phyloP scores from a whole-genome alignment of 1,140 invertebrate species.

The Heliconius eleuchia region DNA sequence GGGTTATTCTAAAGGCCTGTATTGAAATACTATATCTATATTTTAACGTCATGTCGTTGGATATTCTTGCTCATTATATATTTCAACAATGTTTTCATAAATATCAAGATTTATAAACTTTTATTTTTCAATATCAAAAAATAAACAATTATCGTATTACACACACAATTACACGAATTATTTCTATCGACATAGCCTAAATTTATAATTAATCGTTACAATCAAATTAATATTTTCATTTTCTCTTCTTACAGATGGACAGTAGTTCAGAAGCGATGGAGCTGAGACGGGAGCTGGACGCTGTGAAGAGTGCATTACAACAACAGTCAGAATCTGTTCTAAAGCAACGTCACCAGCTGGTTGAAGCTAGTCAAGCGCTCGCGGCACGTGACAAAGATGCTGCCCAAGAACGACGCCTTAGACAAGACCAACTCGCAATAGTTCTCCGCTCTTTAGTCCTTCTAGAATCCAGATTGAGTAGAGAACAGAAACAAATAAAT shows the following conservation, averaged over 20 bases:
- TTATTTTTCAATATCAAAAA: too few relatives aligned
- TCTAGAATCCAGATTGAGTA: slow-evolving; percentile 86
- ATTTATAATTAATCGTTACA: background rate
- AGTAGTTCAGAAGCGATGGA: slow-evolving; percentile 81
- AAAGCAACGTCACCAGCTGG: slow-evolving; percentile 82
- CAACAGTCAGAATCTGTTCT: slow-evolving; percentile 83
- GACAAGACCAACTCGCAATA: slow-evolving; percentile 85
- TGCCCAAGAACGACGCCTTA: slow-evolving; percentile 82
- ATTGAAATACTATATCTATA: slow-evolving; percentile 40
- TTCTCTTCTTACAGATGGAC: slow-evolving; percentile 82
- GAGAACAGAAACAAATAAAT: slow-evolving; percentile 88
- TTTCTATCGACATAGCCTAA: too few relatives aligned
- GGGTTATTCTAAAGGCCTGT: slow-evolving; percentile 43
- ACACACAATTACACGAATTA: too few relatives aligned
- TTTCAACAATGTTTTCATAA: background rate
- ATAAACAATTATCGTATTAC: too few relatives aligned
- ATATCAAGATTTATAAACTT: too few relatives aligned
- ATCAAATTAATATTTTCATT: slow-evolving; percentile 4
- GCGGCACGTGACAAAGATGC: slow-evolving; percentile 83
- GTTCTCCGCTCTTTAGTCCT: slow-evolving; percentile 86
- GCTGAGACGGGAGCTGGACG: slow-evolving; percentile 82
- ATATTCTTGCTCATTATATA: slow-evolving; percentile 38
- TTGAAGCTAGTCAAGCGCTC: slow-evolving; percentile 83
- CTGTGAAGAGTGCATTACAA: slow-evolving; percentile 84
- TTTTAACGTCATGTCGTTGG: slow-evolving; percentile 41